Evolutionary conservation across 2,113 vertebrate species (phyloP), one percentile per base, ranked within the genome.

Genomic region (Austrofundulus limnaeus): DNA sequence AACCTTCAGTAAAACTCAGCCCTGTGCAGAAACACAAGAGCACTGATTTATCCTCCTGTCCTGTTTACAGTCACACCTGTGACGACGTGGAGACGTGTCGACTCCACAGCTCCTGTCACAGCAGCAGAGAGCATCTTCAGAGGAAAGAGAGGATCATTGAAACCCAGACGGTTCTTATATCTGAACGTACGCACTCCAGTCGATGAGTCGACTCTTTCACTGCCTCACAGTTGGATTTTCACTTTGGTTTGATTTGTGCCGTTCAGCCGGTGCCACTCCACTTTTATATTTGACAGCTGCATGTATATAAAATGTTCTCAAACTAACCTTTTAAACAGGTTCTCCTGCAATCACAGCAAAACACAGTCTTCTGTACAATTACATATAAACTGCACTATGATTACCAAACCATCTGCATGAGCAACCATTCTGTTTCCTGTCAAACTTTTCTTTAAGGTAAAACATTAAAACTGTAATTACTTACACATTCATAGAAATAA

Each of bases 391-490:
- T 45, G 42, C n/a, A 1, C 41, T 23, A 3, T 39, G 45, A 50
- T 49, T 39, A 48, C 3, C 41, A 48, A 7, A 16, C 46, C 31
- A 52, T 64, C 23, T 31, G 5, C 20, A 41, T 0, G 48, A 9
- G 8, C 2, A 2, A 2, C 20, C 15, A 3, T 52, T 21, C 37
- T 31, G 2, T 7, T 19, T 45, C 21, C 50, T 43, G 53, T 56
- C 66, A 71, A 23, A n/a, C 2, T 25, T 28, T 64, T n/a, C 59
- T 20, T 51, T 46, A 19, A 61, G 31, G 50, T 10, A 50, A 38
- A 20, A 59, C 37, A 55, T 23, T 37, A 4, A 51, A 54, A 51
- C 17, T 20, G 14, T 51, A 69, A 72, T 75, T 25, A 55, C 15
- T 25, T 9, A 23, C 43, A 51, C 24, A 53, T 69, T 72, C 45